These are phyloP conservation scores for Stegophylla sp. DNA, from an alignment of 2,888 invertebrate species.

Conservation along the genomic window DNA sequence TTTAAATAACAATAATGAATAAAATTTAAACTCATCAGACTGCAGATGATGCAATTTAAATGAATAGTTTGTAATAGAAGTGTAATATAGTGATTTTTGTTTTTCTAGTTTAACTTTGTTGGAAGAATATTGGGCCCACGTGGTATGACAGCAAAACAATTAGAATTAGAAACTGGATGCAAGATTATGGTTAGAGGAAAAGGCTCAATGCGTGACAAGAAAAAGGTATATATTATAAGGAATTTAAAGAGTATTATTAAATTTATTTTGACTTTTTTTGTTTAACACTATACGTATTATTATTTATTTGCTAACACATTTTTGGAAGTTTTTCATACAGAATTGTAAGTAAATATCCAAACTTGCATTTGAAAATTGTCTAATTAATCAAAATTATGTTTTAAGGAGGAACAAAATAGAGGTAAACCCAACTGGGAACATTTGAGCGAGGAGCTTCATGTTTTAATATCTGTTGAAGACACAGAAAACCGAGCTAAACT, in stretches of 20 bases:
- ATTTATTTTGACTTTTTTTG: not conserved
- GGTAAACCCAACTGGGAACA: constrained; percentile 99
- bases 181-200: constrained; percentile 99
- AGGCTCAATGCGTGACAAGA: constrained; percentile 99
- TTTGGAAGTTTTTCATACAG: constrained; percentile 31
- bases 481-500: constrained; percentile 95
- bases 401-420: constrained; percentile 96
- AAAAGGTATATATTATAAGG: constrained; percentile 84
- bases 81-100: constrained; percentile 61
- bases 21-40: constrained; percentile 3
- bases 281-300: constrained; percentile 30
- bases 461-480: constrained; percentile 97
- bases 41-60: too few species aligned
- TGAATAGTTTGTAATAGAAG: too few species aligned
- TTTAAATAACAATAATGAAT: too few species aligned
- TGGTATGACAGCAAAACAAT: constrained; percentile 99
- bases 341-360: constrained; percentile 35
- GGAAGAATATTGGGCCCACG: constrained; percentile 98
- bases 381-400: constrained; percentile 48
- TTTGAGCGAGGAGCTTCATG: constrained; percentile 97
- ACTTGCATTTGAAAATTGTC: not conserved
- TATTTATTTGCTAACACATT: constrained; percentile 55
- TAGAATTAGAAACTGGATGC: constrained; percentile 99
- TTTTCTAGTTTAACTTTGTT: constrained; percentile 98
- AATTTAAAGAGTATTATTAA: not conserved